Conservation (phyloP, 2,113 vertebrate species). For the Eonycteris spelaea region DNA sequence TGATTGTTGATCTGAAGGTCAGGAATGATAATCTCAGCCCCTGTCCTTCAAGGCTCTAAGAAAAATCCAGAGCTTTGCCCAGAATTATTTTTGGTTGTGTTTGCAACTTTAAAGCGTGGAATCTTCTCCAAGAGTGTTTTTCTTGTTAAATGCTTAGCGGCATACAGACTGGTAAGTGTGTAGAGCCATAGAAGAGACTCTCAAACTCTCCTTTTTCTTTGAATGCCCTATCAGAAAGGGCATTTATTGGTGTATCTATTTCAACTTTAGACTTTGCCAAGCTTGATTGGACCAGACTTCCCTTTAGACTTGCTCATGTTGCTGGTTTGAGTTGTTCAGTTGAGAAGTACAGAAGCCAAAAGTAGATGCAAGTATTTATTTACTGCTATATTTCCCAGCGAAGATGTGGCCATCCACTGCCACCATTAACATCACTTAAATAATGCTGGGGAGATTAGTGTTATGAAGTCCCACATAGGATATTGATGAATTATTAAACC, state of each 20-base stretch:
- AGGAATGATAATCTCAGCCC: neutral
- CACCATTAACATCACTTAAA: conserved; percentile 35
- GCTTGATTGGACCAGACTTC: neutral
- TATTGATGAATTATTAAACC: conserved; percentile 63
- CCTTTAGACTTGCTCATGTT: rapidly evolving
- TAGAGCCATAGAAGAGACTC: neutral
- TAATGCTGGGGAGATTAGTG: conserved; percentile 22
- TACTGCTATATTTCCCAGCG: neutral
- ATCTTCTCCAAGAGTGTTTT: neutral
- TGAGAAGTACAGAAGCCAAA: neutral
- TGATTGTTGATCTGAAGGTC: neutral
- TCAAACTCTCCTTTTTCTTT: neutral
- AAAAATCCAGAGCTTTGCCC: neutral
- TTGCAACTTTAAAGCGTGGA: neutral
- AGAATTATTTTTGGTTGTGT: neutral
- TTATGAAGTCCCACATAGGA: neutral
- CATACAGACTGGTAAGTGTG: neutral
- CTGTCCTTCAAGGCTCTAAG: neutral
- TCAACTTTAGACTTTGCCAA: neutral
- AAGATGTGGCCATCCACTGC: neutral
- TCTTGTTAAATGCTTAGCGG: neutral
- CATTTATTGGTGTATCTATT: neutral
- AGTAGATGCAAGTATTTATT: neutral
- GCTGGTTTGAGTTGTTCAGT: neutral
- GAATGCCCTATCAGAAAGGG: neutral